These are phyloP conservation scores for Petrocephalus sullivani DNA, from an alignment of 2,797 vertebrate species.

Conservation along the genomic window DNA sequence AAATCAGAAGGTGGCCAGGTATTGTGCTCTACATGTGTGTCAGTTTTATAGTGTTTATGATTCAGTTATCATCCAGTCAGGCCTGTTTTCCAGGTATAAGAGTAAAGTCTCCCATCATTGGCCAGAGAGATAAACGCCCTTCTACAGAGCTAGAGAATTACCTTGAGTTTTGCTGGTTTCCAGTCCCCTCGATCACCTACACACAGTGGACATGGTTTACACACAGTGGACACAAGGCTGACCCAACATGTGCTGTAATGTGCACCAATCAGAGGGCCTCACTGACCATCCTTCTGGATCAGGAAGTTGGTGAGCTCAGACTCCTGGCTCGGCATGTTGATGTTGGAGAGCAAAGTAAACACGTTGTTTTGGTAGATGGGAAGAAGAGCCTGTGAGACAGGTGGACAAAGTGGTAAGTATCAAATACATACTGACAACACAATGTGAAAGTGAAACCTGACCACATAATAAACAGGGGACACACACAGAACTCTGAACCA, in stretches of 20 bases:
- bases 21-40: background rate
- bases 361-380: conserved; percentile 77
- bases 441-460: background rate
- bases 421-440: background rate
- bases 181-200: conserved; percentile 71
- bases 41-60: background rate
- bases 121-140: background rate
- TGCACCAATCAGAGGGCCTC: background rate
- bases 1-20: background rate
- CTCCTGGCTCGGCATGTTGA: conserved; percentile 72
- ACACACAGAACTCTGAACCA: background rate
- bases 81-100: background rate
- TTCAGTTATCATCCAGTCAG: background rate
- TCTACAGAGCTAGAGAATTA: conserved; percentile 59
- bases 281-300: conserved; percentile 70
- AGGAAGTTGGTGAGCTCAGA: conserved; percentile 66
- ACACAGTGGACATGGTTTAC: background rate
- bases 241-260: background rate
- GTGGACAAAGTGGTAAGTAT: background rate
- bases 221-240: background rate
- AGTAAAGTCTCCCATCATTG: background rate
- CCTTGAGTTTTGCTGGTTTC: conserved; percentile 79
- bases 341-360: conserved; percentile 73
- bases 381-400: conserved; percentile 48
- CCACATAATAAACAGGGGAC: background rate